phyloP scores from a whole-genome alignment of 2,888 invertebrate genomes.

The Augiades crinisus region DNA sequence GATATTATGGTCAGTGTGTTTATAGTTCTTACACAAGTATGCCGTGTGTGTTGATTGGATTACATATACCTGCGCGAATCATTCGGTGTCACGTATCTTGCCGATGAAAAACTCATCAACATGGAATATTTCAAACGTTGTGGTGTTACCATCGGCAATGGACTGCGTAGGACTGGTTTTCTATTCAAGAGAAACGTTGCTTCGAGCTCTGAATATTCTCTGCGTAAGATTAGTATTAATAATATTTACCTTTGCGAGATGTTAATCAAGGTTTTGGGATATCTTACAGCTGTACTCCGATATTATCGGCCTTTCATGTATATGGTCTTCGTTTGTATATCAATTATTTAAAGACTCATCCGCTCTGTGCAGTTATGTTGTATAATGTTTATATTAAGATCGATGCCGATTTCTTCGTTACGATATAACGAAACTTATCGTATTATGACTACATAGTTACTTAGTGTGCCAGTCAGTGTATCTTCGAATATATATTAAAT shows the following conservation, averaged over 20 bases:
- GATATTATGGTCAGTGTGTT: slow-evolving; percentile 42
- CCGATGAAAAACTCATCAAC: slow-evolving; percentile 33
- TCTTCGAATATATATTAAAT: too few species aligned
- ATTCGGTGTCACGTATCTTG: slow-evolving; percentile 35
- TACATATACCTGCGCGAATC: slow-evolving; percentile 31
- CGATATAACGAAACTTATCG: too few species aligned
- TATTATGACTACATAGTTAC: too few species aligned
- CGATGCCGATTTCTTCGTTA: too few species aligned
- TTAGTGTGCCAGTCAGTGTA: too few species aligned
- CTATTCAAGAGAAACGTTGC: slow-evolving; percentile 35
- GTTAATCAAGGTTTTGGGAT: slow-evolving; percentile 12
- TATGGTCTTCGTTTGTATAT: neutral
- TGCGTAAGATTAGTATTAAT: slow-evolving; percentile 46
- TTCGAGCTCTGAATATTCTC: slow-evolving; percentile 38
- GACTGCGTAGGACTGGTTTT: slow-evolving; percentile 37
- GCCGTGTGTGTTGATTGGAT: slow-evolving; percentile 43
- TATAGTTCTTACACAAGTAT: slow-evolving; percentile 46
- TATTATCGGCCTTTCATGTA: slow-evolving; percentile 15
- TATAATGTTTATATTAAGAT: too few species aligned
- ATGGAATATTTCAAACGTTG: slow-evolving; percentile 14
- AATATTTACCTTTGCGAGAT: slow-evolving; percentile 26
- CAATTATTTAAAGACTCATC: neutral
- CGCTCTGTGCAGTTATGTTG: too few species aligned
- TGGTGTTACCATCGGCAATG: slow-evolving; percentile 32
- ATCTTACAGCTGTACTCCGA: slow-evolving; percentile 4